phyloP scores from a whole-genome alignment of 2,797 vertebrate genomes.

The Spinus pinus region DNA sequence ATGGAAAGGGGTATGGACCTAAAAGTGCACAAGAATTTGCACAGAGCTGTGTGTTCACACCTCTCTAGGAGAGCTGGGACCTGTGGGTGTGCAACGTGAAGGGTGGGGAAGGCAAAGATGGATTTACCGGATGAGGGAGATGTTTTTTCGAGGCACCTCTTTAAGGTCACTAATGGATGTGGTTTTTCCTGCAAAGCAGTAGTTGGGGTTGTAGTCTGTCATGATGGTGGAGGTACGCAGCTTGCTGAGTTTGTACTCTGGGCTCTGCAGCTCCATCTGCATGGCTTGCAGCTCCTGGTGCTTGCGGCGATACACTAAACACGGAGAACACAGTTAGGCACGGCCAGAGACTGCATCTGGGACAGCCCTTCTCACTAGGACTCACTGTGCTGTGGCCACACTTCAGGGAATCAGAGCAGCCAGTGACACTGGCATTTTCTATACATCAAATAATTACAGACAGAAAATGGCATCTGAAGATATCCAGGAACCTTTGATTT shows the following conservation, averaged over 20 bases:
- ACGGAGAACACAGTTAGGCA: slow-evolving; percentile 6
- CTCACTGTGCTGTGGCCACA: neutral
- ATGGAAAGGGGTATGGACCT: neutral
- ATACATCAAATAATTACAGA: neutral
- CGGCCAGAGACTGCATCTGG: neutral
- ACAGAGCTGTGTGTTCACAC: neutral
- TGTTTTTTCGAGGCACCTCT: slow-evolving; percentile 94
- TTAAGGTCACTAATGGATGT: slow-evolving; percentile 97
- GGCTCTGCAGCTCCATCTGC: slow-evolving; percentile 97
- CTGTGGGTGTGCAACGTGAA: accelerated
- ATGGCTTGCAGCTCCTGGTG: slow-evolving; percentile 98
- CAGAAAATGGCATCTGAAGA: neutral
- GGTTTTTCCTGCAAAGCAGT: slow-evolving; percentile 97
- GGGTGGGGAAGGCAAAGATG: neutral
- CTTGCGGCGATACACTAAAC: slow-evolving; percentile 92
- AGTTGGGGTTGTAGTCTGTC: slow-evolving; percentile 99
- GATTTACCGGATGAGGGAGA: slow-evolving; percentile 91
- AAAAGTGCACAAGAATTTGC: neutral
- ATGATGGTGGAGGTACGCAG: slow-evolving; percentile 97
- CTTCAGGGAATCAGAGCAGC: neutral
- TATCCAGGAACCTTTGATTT: neutral
- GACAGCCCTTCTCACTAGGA: neutral
- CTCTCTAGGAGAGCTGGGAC: neutral
- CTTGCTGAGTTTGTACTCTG: slow-evolving; percentile 97
- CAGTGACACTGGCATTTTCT: neutral